These are phyloP conservation scores for Cuniculus paca DNA, from an alignment of 2,797 vertebrate genomes.

Conservation along the genomic window DNA sequence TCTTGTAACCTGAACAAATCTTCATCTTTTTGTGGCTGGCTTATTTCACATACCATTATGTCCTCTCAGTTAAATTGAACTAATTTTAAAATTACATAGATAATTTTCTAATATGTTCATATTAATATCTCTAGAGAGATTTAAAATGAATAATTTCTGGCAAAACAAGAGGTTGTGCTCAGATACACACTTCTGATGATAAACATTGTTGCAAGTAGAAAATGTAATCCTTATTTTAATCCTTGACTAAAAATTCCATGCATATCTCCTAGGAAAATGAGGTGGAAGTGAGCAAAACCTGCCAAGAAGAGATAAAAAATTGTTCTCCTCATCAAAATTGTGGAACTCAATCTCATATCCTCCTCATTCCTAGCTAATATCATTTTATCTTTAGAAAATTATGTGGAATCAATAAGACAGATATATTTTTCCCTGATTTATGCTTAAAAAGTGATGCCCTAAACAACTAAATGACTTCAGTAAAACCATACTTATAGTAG, in stretches of 20 bases:
- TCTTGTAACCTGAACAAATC: too few relatives aligned
- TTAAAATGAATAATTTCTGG: slow-evolving; percentile 16
- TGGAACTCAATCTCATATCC: not conserved
- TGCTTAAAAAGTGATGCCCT: not conserved
- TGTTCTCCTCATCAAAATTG: not conserved
- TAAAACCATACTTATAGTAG: not conserved
- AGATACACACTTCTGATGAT: slow-evolving; percentile 30
- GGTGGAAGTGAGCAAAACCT: not conserved
- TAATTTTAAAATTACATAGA: slow-evolving; percentile 44
- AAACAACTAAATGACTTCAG: not conserved
- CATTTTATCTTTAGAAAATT: slow-evolving; percentile 10
- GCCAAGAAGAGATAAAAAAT: not conserved
- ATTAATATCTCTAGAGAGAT: not conserved
- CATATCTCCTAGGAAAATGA: not conserved
- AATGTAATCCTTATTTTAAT: slow-evolving; percentile 21
- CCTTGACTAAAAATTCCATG: not conserved
- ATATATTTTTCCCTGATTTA: not conserved
- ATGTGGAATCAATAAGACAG: not conserved
- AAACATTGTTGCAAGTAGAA: not conserved
- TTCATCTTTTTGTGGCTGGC: not conserved
- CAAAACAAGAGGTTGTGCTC: not conserved
- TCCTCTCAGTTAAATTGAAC: not conserved
- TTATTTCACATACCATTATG: not conserved
- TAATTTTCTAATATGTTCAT: slow-evolving; percentile 20
- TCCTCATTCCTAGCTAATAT: not conserved